These are phyloP conservation scores for Palaemon carinicauda DNA, from an alignment of 1,140 invertebrate species.

Conservation along the genomic window DNA sequence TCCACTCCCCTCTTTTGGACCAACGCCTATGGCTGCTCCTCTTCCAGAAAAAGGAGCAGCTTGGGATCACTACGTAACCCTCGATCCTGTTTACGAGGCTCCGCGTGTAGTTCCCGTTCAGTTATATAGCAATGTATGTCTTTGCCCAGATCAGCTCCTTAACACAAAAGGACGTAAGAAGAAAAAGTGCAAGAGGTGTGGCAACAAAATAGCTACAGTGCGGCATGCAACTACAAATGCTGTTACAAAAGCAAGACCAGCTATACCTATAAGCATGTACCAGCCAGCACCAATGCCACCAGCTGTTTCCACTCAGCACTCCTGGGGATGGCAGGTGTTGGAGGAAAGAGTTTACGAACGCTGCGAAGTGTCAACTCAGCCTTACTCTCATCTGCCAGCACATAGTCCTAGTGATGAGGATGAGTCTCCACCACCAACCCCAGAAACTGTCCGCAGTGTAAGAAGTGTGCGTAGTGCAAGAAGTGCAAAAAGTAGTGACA, in stretches of 20 bases:
- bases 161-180: slow-evolving; percentile 55
- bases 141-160: slow-evolving; percentile 36
- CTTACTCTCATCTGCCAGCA: background rate
- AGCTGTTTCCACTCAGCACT: background rate
- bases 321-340: slow-evolving; percentile 52
- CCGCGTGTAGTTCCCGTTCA: slow-evolving; percentile 46
- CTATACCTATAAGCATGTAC: slow-evolving; percentile 36
- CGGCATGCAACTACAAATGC: slow-evolving; percentile 33
- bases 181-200: slow-evolving; percentile 59
- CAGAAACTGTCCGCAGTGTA: slow-evolving; percentile 53
- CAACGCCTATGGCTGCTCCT: background rate
- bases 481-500: slow-evolving; percentile 52
- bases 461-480: slow-evolving; percentile 33
- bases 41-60: slow-evolving; percentile 34
- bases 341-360: slow-evolving; percentile 35
- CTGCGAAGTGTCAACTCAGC: slow-evolving; percentile 18
- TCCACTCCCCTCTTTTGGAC: slow-evolving; percentile 38
- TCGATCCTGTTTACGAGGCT: slow-evolving; percentile 37
- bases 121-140: slow-evolving; percentile 49
- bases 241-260: slow-evolving; percentile 40
- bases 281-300: background rate
- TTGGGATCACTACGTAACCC: slow-evolving; percentile 50
- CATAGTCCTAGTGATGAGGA: slow-evolving; percentile 40
- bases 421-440: slow-evolving; percentile 56
- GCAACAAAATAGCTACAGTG: slow-evolving; percentile 49